Percentiles rank a stretch among this genome's conserved stretches.
phyloP scores from a whole-genome alignment of 2,797 vertebrate species.

The Pseudomugil tenellus region DNA sequence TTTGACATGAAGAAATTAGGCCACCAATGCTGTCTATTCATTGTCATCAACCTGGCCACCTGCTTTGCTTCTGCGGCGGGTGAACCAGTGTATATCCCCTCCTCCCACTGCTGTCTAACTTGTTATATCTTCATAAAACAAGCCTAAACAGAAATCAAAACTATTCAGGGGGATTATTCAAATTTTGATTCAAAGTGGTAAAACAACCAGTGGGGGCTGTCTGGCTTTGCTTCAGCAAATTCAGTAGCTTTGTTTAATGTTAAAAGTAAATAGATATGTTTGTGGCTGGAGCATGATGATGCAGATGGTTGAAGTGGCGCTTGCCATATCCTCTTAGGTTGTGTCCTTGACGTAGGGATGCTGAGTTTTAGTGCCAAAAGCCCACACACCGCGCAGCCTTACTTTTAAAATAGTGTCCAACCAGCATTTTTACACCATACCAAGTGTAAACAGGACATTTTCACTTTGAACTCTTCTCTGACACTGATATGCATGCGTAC shows the following conservation, averaged over 20 bases:
- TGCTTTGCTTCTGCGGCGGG: conserved; percentile 74
- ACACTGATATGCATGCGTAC: conserved; percentile 19
- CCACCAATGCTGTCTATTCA: conserved; percentile 85
- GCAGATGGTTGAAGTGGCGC: conserved; percentile 70
- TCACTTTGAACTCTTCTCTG: conserved; percentile 33
- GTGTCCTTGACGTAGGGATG: conserved; percentile 74
- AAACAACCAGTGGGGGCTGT: conserved; percentile 44
- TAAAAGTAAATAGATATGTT: conserved; percentile 63
- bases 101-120: conserved; percentile 40
- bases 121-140: conserved; percentile 64
- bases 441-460: conserved; percentile 16
- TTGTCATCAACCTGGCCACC: conserved; percentile 84
- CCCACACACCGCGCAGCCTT: conserved; percentile 53
- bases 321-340: conserved; percentile 63
- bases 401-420: conserved; percentile 67
- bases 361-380: conserved; percentile 63
- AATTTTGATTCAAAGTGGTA: conserved; percentile 47
- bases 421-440: conserved; percentile 21
- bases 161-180: conserved; percentile 30
- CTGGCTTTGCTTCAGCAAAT: conserved; percentile 55
- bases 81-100: conserved; percentile 48
- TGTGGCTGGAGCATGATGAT: conserved; percentile 45
- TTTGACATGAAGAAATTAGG: conserved; percentile 87
- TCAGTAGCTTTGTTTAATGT: conserved; percentile 48
- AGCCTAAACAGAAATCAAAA: conserved; percentile 40